A percentile compares a stretch with the other conserved stretches of the same genome.
Evolutionary conservation across 2,113 vertebrate genomes (phyloP).

Genomic region (Embiotoca jacksoni): DNA sequence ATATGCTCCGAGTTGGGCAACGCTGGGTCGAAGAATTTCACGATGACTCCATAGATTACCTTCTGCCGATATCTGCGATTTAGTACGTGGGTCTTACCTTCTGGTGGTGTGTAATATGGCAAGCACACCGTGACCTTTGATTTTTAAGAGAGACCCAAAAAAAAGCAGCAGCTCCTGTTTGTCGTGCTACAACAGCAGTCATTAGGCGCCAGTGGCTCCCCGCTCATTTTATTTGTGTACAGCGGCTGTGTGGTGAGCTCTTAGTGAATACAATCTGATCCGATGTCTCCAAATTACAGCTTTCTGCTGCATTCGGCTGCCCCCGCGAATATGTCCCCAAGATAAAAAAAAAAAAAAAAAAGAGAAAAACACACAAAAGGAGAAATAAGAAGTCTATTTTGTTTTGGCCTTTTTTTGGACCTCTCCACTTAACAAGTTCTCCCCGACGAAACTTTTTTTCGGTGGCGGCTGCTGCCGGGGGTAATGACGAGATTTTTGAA

Average conservation of each 20-base stretch:
- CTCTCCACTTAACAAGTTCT: conserved; percentile 59
- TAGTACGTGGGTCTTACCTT: not conserved
- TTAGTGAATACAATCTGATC: conserved; percentile 37
- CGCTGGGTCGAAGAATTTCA: not conserved
- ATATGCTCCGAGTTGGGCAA: not conserved
- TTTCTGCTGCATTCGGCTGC: conserved; percentile 34
- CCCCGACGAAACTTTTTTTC: conserved; percentile 54
- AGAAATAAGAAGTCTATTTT: conserved; percentile 32
- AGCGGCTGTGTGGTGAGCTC: conserved; percentile 1
- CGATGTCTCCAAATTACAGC: conserved; percentile 61
- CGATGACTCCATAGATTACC: conserved; percentile 32
- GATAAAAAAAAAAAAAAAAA: conserved; percentile 36
- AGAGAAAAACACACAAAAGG: too few relatives aligned
- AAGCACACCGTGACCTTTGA: conserved; percentile 31
- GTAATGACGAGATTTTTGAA: conserved; percentile 40
- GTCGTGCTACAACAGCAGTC: conserved; percentile 16
- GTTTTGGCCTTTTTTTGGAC: conserved; percentile 48
- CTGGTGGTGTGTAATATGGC: not conserved
- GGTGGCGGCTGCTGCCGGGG: conserved; percentile 5
- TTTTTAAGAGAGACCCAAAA: not conserved
- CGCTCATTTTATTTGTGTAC: conserved; percentile 32
- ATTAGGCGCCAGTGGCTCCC: conserved; percentile 38
- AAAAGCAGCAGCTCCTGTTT: conserved; percentile 21
- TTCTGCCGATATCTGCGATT: not conserved
- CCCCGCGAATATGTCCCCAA: conserved; percentile 26